phyloP scores from a whole-genome alignment of 1,140 invertebrate genomes.

The Danaus plexippus region DNA sequence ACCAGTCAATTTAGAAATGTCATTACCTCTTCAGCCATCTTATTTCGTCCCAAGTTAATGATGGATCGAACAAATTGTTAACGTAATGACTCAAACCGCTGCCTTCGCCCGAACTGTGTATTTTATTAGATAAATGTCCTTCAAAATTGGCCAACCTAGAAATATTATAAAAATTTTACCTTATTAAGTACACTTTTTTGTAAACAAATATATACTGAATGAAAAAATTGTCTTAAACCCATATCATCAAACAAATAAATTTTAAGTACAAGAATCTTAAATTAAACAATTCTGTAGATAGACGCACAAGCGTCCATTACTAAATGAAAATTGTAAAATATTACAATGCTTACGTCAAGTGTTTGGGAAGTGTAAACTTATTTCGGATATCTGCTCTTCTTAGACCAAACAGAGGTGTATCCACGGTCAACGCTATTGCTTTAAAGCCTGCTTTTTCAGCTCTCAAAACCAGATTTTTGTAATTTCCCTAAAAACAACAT shows the following conservation, averaged over 20 bases:
- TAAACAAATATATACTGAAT: too few species aligned
- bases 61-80: slow-evolving; percentile 81
- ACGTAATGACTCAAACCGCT: slow-evolving; percentile 87
- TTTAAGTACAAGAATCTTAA: too few species aligned
- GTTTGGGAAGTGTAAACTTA: slow-evolving; percentile 85
- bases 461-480: slow-evolving; percentile 82
- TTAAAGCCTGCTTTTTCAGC: slow-evolving; percentile 90
- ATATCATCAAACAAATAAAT: too few species aligned
- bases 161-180: slow-evolving; percentile 2
- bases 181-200: slow-evolving; percentile 8
- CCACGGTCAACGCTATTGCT: slow-evolving; percentile 92
- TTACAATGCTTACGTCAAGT: slow-evolving; percentile 76
- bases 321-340: too few species aligned
- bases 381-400: slow-evolving; percentile 86
- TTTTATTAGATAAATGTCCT: slow-evolving; percentile 73
- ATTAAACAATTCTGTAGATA: too few species aligned
- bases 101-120: slow-evolving; percentile 68
- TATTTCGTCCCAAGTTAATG: slow-evolving; percentile 88
- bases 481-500: slow-evolving; percentile 72
- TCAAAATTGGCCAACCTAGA: slow-evolving; percentile 82
- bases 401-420: slow-evolving; percentile 89
- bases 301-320: too few species aligned
- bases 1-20: neutral
- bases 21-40: slow-evolving; percentile 83
- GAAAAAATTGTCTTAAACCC: too few species aligned